A percentile compares a stretch with the other conserved stretches of the same genome.
These are phyloP conservation scores for Meloidogyne chitwoodi DNA, from an alignment of 1,140 invertebrate genomes.

Conservation along the genomic window DNA sequence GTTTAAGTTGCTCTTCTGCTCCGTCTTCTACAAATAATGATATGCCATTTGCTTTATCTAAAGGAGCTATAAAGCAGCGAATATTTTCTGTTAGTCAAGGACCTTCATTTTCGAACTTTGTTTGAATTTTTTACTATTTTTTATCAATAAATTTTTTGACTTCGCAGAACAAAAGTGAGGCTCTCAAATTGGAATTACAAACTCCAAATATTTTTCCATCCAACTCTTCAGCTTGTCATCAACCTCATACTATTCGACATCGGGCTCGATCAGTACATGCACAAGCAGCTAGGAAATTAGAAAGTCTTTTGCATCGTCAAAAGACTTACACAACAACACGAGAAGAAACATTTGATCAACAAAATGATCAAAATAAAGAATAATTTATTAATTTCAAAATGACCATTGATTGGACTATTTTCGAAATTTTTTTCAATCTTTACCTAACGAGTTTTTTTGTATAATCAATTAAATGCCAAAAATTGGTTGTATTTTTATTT, in stretches of 20 bases:
- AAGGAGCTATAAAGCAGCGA: not conserved
- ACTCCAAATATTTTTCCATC: not conserved
- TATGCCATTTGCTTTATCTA: not conserved
- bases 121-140: not conserved
- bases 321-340: not conserved
- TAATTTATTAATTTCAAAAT: not conserved
- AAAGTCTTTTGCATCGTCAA: conserved; percentile 26
- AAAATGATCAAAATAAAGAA: not conserved
- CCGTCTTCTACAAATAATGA: not conserved
- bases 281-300: conserved; percentile 25
- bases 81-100: conserved; percentile 5
- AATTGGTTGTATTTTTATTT: not conserved
- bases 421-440: not conserved
- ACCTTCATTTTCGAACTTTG: not conserved
- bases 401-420: not conserved
- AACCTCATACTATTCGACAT: not conserved
- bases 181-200: not conserved
- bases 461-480: not conserved
- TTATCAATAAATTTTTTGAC: not conserved
- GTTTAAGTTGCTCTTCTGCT: not conserved
- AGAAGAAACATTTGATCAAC: not conserved
- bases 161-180: not conserved
- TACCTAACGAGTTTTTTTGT: not conserved
- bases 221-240: not conserved
- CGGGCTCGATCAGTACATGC: conserved; percentile 11